Percentiles rank a stretch among this genome's conserved stretches.
phyloP scores from a whole-genome alignment of 2,797 vertebrate genomes.

The Triplophysa bombifrons region DNA sequence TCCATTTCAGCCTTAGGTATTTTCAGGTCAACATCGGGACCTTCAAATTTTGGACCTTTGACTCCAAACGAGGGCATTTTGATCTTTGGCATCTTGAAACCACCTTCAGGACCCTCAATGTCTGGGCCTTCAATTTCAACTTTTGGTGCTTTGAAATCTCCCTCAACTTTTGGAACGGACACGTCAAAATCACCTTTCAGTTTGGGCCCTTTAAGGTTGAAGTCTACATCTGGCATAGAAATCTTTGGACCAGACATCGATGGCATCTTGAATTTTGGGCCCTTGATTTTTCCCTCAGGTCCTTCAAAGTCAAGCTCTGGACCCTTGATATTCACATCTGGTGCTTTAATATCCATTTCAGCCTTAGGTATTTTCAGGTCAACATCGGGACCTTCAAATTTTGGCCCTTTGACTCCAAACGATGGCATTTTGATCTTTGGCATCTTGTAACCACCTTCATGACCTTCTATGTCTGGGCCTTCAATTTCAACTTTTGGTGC shows the following conservation, averaged over 20 bases:
- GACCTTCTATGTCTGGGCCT: conserved; percentile 42
- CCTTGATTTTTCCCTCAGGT: conserved; percentile 44
- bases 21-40: not conserved
- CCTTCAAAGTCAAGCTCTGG: conserved; percentile 41
- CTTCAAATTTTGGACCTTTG: not conserved
- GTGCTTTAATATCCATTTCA: conserved; percentile 26
- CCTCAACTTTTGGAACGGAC: not conserved
- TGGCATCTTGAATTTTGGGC: conserved; percentile 47
- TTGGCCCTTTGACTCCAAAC: conserved; percentile 23
- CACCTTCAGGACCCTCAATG: conserved; percentile 18
- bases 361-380: conserved; percentile 23
- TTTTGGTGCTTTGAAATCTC: no score
- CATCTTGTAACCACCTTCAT: conserved; percentile 21
- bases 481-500: conserved; percentile 34
- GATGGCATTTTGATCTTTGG: conserved; percentile 1
- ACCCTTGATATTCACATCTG: conserved; percentile 27
- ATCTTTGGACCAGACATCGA: conserved; percentile 28
- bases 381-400: conserved; percentile 23
- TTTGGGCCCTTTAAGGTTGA: conserved; percentile 57
- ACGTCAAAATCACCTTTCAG: conserved; percentile 48
- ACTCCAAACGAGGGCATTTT: conserved; percentile 26
- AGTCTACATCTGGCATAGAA: conserved; percentile 46
- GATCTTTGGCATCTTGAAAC: conserved; percentile 37
- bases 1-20: not conserved
- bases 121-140: not conserved